These are phyloP conservation scores for Datnioides undecimradiatus DNA, from an alignment of 2,113 vertebrate genomes.

Conservation along the genomic window DNA sequence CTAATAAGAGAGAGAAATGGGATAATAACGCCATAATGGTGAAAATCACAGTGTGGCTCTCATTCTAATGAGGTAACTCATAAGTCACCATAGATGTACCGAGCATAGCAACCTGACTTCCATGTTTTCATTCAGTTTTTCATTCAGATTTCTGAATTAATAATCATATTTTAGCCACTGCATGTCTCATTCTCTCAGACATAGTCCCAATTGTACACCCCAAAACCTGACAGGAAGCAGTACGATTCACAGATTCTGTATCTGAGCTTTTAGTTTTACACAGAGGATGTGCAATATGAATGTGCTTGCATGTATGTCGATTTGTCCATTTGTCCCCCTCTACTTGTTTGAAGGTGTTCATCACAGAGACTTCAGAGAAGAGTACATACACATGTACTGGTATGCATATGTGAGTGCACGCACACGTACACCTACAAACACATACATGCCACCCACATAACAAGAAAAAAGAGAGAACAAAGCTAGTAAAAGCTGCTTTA, in stretches of 20 bases:
- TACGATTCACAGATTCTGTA: neutral
- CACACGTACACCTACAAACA: constrained; percentile 30
- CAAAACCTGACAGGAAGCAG: constrained; percentile 8
- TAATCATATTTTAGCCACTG: constrained; percentile 34
- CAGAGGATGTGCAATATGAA: neutral
- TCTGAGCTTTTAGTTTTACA: constrained; percentile 3
- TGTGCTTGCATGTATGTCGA: constrained; percentile 1
- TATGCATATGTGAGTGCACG: neutral
- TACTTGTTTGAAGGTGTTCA: constrained; percentile 20
- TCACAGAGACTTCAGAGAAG: constrained; percentile 38
- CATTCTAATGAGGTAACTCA: constrained; percentile 59
- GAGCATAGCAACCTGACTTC: constrained; percentile 44
- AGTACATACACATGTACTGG: neutral
- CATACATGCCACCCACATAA: constrained; percentile 44
- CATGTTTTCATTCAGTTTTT: constrained; percentile 29
- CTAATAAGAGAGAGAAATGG: constrained; percentile 44
- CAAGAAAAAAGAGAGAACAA: constrained; percentile 57
- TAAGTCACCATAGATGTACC: constrained; percentile 46
- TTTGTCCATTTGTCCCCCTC: constrained; percentile 2
- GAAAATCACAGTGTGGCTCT: constrained; percentile 44
- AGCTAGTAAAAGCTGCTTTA: constrained; percentile 65
- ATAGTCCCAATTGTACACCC: constrained; percentile 23
- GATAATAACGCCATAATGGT: constrained; percentile 50
- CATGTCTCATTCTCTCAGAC: constrained; percentile 25
- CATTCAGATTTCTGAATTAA: constrained; percentile 30